phyloP scores from a whole-genome alignment of 2,888 invertebrate genomes.

The Chironomus tentans region DNA sequence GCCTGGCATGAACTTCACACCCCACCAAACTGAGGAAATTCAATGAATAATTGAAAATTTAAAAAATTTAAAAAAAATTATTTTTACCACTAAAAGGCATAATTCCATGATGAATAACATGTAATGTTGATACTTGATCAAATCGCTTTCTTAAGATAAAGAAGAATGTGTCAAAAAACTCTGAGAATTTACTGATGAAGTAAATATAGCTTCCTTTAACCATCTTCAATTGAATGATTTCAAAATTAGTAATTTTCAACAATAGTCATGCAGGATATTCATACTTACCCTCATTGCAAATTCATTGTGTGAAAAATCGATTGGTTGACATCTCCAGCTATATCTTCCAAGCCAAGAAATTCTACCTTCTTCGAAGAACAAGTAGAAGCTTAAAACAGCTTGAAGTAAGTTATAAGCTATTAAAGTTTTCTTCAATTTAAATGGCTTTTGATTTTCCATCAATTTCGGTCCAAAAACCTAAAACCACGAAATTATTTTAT shows the following conservation, averaged over 20 bases:
- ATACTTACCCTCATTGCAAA: constrained; percentile 57
- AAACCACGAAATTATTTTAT: neutral
- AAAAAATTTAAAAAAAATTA: too few species aligned
- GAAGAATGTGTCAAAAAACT: constrained; percentile 89
- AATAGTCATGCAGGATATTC: too few species aligned
- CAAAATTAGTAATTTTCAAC: neutral
- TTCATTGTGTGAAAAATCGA: constrained; percentile 74
- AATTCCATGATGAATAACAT: neutral
- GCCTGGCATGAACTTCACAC: constrained; percentile 79
- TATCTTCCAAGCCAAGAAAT: constrained; percentile 73
- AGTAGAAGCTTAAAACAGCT: constrained; percentile 81
- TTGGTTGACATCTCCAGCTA: constrained; percentile 76
- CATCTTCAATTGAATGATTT: constrained; percentile 31
- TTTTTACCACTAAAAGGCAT: neutral
- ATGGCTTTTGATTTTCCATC: constrained; percentile 85
- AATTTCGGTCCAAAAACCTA: constrained; percentile 68
- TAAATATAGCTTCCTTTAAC: constrained; percentile 45
- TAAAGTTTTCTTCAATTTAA: constrained; percentile 56
- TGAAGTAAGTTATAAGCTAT: constrained; percentile 77
- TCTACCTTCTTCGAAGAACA: constrained; percentile 77
- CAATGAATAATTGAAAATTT: constrained; percentile 54
- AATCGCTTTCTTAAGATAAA: constrained; percentile 89
- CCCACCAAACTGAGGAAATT: constrained; percentile 51
- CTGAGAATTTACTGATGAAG: constrained; percentile 87
- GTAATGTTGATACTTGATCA: constrained; percentile 60